Evolutionary conservation across 2,797 vertebrate species (phyloP), one percentile per base, ranked within the genome.

Genomic region (Heteromormyrus szaboi): DNA sequence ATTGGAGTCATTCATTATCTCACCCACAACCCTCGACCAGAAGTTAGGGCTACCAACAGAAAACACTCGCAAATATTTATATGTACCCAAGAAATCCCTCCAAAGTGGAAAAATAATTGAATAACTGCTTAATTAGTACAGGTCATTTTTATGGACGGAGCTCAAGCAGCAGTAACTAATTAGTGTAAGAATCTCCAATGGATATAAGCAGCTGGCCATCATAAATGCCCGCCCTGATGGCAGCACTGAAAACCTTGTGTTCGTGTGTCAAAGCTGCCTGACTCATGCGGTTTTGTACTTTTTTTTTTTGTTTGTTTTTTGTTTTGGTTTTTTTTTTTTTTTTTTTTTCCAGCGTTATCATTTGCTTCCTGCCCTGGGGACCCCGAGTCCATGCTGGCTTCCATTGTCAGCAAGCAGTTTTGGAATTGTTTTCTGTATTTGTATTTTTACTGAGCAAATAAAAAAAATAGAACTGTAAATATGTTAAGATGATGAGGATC

Each of bases 381-480:
- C 88, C 8, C 50, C 22, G 11, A 76, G 48, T 68, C 29, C 4
- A 46, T 7, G 46, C 62, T 56, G 89, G 89, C 88, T 89, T 33
- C 89, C 88, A 86, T 88, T 88, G 90, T 90, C 89, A 89, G 92
- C 92, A 88, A 92, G 91, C 92, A 93, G 93, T 95, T 96, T 96
- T 95, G 92, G 93, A 93, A 94, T 48, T 93, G 93, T 96, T 95
- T 95, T 95, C 94, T 94, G 94, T 96, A 95, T 96, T 96, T 96
- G 95, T 96, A 96, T 96, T 96, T 96, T 96, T 96, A 96, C 95
- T 94, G 94, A 95, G 91, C 86, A 92, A 94, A 93, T 91, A 87
- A 88, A 91, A 91, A 86, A 87, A 65, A 95, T 92, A 79, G 93
- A 94, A 94, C 91, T 96, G 96, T 96, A 96, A 95, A 96, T 96